These are phyloP conservation scores for Cisticola juncidis DNA, from an alignment of 2,113 vertebrate genomes.

Conservation along the genomic window DNA sequence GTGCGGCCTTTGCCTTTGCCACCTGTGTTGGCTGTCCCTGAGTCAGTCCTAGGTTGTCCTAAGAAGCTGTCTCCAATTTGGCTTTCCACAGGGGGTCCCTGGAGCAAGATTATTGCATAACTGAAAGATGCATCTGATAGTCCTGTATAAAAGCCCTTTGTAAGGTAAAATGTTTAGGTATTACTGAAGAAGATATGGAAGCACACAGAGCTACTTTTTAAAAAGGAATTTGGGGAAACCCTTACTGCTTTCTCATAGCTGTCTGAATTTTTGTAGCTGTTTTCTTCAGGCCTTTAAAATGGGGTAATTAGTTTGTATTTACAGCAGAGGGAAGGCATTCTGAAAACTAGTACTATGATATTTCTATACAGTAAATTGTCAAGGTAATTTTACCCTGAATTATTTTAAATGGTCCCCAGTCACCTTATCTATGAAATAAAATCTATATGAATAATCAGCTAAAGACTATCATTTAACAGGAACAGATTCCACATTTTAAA, in stretches of 20 bases:
- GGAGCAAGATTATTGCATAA: neutral
- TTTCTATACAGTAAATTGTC: neutral
- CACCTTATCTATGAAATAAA: neutral
- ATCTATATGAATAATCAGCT: neutral
- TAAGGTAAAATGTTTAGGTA: neutral
- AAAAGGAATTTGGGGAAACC: neutral
- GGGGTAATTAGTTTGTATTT: neutral
- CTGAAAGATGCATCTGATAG: neutral
- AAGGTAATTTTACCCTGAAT: neutral
- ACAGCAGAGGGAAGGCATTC: neutral
- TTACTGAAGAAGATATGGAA: neutral
- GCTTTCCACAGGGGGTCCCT: neutral
- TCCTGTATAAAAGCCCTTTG: neutral
- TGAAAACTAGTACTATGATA: neutral
- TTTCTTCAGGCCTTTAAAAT: neutral
- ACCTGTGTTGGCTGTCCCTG: neutral
- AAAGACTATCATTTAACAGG: neutral
- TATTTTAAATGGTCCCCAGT: fast-evolving
- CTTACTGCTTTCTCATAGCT: neutral
- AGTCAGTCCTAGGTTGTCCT: neutral
- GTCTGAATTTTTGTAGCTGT: neutral
- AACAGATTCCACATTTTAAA: neutral
- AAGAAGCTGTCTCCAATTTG: neutral
- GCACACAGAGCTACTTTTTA: fast-evolving
- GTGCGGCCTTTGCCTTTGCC: neutral